Evolutionary conservation across 2,888 invertebrate species (phyloP).

Genomic region (Halictus quadricinctus): DNA sequence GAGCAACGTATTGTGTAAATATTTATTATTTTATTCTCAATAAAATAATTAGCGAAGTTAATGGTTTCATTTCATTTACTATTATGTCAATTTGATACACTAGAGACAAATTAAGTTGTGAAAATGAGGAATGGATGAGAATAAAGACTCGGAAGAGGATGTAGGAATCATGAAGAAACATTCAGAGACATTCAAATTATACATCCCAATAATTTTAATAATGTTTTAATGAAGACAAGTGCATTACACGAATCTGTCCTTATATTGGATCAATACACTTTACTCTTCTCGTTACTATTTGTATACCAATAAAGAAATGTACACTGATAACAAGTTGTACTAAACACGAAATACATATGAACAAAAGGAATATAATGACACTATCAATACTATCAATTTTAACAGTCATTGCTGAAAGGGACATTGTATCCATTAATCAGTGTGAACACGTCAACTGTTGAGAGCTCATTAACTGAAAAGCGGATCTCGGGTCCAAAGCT

Average conservation of each 20-base stretch:
- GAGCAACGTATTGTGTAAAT: no score
- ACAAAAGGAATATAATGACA: constrained; percentile 24
- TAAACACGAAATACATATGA: constrained; percentile 24
- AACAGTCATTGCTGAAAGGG: not conserved
- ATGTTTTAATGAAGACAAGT: constrained; percentile 38
- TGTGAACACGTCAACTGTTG: not conserved
- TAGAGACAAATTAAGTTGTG: not conserved
- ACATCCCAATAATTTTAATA: constrained; percentile 11
- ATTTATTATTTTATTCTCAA: not conserved
- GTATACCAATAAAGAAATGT: constrained; percentile 19
- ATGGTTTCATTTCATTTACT: no score
- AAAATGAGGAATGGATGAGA: not conserved
- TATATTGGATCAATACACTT: constrained; percentile 30
- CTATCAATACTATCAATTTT: constrained; percentile 48
- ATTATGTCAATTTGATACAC: no score
- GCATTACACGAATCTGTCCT: constrained; percentile 36
- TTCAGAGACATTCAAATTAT: not conserved
- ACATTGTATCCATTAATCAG: constrained; percentile 9
- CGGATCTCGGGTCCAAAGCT: not conserved
- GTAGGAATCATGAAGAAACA: not conserved
- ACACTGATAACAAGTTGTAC: constrained; percentile 19
- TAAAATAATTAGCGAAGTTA: no score
- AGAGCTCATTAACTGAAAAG: constrained; percentile 3
- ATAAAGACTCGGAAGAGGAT: not conserved
- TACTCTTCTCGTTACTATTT: constrained; percentile 23